phyloP scores from a whole-genome alignment of 2,888 invertebrate species.

The Pterobdella sp. region DNA sequence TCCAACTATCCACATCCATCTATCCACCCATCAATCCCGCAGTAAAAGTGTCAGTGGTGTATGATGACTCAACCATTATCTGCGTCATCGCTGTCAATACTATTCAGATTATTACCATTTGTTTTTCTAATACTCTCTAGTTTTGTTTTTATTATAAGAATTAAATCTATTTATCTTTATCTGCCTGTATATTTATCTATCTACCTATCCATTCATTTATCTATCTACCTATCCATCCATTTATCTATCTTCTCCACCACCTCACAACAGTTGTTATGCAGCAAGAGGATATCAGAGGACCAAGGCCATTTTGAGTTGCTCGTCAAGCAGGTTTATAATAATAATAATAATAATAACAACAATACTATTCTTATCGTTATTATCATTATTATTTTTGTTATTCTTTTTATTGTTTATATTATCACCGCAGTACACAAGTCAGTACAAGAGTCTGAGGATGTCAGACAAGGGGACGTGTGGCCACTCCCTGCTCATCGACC shows the following conservation, averaged over 20 bases:
- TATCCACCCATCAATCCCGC: background rate
- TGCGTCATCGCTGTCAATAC: background rate
- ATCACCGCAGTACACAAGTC: background rate
- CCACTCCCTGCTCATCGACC: background rate
- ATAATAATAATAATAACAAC: background rate
- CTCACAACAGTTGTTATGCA: background rate
- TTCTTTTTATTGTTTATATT: background rate
- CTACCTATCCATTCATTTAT: no score
- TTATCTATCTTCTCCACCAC: background rate
- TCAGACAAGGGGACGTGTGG: background rate
- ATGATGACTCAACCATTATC: background rate
- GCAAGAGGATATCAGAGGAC: background rate
- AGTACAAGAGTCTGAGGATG: background rate
- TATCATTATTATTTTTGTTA: background rate
- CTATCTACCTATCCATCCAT: no score
- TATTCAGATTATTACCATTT: background rate
- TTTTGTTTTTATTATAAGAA: background rate
- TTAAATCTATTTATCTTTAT: background rate
- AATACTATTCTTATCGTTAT: conserved; percentile 1
- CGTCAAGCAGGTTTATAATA: background rate
- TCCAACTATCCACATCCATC: background rate
- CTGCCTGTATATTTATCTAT: background rate
- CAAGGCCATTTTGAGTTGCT: background rate
- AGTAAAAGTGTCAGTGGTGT: background rate
- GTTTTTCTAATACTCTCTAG: background rate